Base-by-base conservation (phyloP, 2,113 vertebrate genomes). In the Eulacestoma nigropectus region DNA sequence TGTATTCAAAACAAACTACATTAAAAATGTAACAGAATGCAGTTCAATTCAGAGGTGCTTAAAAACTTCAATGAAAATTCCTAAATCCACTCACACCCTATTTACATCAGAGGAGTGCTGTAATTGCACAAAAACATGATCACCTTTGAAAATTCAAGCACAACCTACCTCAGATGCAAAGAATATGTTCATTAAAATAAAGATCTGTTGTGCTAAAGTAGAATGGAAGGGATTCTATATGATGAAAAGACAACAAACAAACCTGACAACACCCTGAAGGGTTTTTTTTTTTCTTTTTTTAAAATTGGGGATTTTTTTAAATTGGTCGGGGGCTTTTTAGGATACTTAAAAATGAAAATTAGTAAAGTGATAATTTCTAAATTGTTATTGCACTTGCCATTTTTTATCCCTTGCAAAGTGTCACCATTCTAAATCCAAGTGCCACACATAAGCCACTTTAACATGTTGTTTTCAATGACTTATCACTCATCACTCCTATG, bases 231-330 rank as follows among this genome's bases (percentile, higher is more conserved):
- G 35, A 55, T 26, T 47, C 16, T 21, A 3, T 1, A 10, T 16
- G 42, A 84, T n/a, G 22, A 89, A 84, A 60, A 35, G 18, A 46
- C 2, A 0, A 63, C 59, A 94, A 80, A 55, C 60, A 65, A 72
- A 72, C 16, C n/a, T 37, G 25, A 56, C 15, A n/a, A 64, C 16
- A 39, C 14, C 41, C 33, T 29, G 6, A 69, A 23, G 15, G 30
- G 0, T 2, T 0, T 20, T 52, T 14, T 55, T n/a, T 11, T 30
- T 7, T 2, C 9, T 12, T 22, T 21, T 41, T 47, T 44, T 35
- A n/a, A n/a, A n/a, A 8, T 44, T 8, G 11, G 11, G 6, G 22
- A 6, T 26, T 63, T 64, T 64, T 75, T 65, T 50, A 10, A 10
- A 33, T 26, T 47, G 4, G 13, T 22, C 25, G 0, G 18, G 5